phyloP scores from a whole-genome alignment of 2,797 vertebrate species.

The Novumbra hubbsi region DNA sequence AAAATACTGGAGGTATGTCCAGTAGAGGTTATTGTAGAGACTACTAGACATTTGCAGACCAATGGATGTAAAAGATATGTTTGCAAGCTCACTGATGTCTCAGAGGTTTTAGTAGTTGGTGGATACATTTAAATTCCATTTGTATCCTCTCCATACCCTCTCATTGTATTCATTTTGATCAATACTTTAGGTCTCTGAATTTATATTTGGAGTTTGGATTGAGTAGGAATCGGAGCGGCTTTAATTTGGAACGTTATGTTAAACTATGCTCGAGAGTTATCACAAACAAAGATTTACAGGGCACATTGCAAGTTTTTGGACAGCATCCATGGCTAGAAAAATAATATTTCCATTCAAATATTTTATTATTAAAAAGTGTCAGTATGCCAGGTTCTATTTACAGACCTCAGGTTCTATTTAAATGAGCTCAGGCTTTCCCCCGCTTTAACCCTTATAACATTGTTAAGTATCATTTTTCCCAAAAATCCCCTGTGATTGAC shows the following conservation, averaged over 20 bases:
- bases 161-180: conserved; percentile 35
- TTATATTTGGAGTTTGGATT: neutral
- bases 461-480: conserved; percentile 39
- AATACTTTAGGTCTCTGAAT: conserved; percentile 17
- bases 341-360: neutral
- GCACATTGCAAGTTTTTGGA: neutral
- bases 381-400: conserved; percentile 52
- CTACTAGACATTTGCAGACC: conserved; percentile 51
- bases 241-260: neutral
- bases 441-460: conserved; percentile 19
- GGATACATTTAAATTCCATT: conserved; percentile 61
- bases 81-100: conserved; percentile 61
- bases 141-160: conserved; percentile 49
- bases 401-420: conserved; percentile 41
- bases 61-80: conserved; percentile 68
- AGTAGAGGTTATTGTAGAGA: conserved; percentile 35
- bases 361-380: too few species aligned
- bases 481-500: conserved; percentile 45
- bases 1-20: conserved; percentile 30
- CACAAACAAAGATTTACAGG: neutral
- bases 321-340: neutral
- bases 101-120: conserved; percentile 63
- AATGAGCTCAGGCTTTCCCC: conserved; percentile 46
- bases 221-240: neutral
- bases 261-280: too few species aligned